Percentiles rank a stretch among this genome's conserved stretches.
Conservation (phyloP, 2,888 invertebrate species). For the Tenthredo livida region DNA sequence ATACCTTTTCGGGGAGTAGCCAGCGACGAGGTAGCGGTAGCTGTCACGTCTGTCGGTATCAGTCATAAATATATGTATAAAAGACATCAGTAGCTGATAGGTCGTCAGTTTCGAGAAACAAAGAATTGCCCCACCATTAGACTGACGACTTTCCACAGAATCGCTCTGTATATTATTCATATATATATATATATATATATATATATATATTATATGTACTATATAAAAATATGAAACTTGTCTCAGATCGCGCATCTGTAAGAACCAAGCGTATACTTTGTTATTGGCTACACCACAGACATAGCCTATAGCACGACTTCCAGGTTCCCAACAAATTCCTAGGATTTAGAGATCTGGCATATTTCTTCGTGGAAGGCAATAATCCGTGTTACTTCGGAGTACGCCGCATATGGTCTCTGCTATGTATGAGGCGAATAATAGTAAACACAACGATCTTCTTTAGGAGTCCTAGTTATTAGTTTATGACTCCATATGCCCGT, state of each 20-base stretch:
- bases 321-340: background rate
- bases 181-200: too few relatives aligned
- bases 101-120: too few relatives aligned
- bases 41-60: too few relatives aligned
- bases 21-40: too few relatives aligned
- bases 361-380: background rate
- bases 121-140: too few relatives aligned
- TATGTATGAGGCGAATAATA: background rate
- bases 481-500: background rate
- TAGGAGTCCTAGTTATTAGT: background rate
- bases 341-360: background rate
- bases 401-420: background rate
- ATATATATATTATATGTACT: too few relatives aligned
- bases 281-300: background rate
- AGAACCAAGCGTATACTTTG: background rate
- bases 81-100: too few relatives aligned
- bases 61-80: too few relatives aligned
- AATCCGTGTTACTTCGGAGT: background rate
- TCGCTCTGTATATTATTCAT: too few relatives aligned
- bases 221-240: background rate
- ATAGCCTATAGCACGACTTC: background rate
- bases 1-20: too few relatives aligned
- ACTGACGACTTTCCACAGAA: too few relatives aligned
- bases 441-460: background rate
- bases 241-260: background rate